Percentiles rank a stretch among this genome's conserved stretches.
Conservation (phyloP, 2,888 invertebrate genomes). For the Aplocera efformata region DNA sequence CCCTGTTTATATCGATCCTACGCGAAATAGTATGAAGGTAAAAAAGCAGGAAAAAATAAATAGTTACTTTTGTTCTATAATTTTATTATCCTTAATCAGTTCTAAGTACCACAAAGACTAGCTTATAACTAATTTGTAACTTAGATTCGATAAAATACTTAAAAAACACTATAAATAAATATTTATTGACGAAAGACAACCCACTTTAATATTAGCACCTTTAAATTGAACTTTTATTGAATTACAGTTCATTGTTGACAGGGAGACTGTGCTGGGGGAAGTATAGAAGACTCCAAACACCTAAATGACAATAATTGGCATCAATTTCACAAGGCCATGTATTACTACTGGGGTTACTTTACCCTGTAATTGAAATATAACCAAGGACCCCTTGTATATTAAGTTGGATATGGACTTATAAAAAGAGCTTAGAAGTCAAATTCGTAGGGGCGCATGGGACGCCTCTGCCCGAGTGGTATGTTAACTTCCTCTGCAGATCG, state of each 20-base stretch:
- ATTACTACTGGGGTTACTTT: too few relatives aligned
- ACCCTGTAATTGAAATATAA: too few relatives aligned
- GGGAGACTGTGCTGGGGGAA: background rate
- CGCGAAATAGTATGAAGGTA: too few relatives aligned
- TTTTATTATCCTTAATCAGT: slow-evolving; percentile 46
- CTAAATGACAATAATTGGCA: too few relatives aligned
- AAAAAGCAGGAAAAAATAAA: slow-evolving; percentile 16
- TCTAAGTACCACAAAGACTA: slow-evolving; percentile 66
- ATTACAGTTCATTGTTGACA: slow-evolving; percentile 10
- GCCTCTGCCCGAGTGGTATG: slow-evolving; percentile 90
- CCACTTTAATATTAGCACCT: slow-evolving; percentile 24
- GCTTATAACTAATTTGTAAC: slow-evolving; percentile 79
- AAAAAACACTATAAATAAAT: slow-evolving; percentile 67
- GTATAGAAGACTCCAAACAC: too few relatives aligned
- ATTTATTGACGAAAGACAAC: slow-evolving; percentile 25
- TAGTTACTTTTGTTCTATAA: slow-evolving; percentile 34
- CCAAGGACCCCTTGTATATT: too few relatives aligned
- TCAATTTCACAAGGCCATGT: too few relatives aligned
- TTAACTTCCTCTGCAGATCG: slow-evolving; percentile 93
- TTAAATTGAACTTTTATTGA: slow-evolving; percentile 19
- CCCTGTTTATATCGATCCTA: too few relatives aligned
- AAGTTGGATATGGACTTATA: too few relatives aligned
- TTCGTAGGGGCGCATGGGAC: slow-evolving; percentile 81
- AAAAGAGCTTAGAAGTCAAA: slow-evolving; percentile 57
- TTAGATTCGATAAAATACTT: slow-evolving; percentile 52